Base-by-base conservation (phyloP, 2,113 vertebrate genomes). In the Bubo scandiacus region DNA sequence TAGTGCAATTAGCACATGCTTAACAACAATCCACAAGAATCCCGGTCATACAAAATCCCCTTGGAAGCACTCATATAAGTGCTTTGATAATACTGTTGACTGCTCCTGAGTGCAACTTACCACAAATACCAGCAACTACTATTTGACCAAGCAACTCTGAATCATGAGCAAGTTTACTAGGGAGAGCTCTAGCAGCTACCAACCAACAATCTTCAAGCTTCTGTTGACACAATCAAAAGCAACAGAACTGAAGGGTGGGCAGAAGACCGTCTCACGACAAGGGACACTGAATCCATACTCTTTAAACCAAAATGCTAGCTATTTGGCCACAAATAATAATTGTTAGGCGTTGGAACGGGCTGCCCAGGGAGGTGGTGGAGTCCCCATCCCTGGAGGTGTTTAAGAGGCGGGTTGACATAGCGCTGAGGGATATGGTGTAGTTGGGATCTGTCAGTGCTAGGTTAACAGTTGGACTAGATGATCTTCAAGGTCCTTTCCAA, bases 281-380 rank as follows among this genome's bases (percentile, higher is more conserved):
- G 7, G 13, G 29, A 74, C 0, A 0, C 1, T 9, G 9, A 36
- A 74, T 29, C 23, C 2, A 0, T 38, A 59, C 11, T 34, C 59
- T 74, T 71, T 59, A 85, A 92, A 85, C 10, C 52, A 75, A 79
- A 81, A 81, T 22, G 10, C 9, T 59, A 86, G 27, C 9, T 63
- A 59, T 66, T 55, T 70, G 17, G 6, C 47, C 79, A 81, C 32
- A 74, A 90, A 77, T 19, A 73, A 78, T 78, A 86, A 45, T 42
- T 42, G 40, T 42, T 42, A 13, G 40, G 40, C 40, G 12, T 42
- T 42, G 12, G 40, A 42, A 42, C 12, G 40, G 40, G 40, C 40
- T 42, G 40, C 40, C 40, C 40, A 42, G 40, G 40, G 40, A 42
- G 40, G 40, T 42, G 40, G 40, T 42, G 12, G 40, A 42, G 40